Evolutionary conservation across 2,888 invertebrate species (phyloP), one percentile per base, ranked within the genome.

Genomic region (Euzophera pinguis): DNA sequence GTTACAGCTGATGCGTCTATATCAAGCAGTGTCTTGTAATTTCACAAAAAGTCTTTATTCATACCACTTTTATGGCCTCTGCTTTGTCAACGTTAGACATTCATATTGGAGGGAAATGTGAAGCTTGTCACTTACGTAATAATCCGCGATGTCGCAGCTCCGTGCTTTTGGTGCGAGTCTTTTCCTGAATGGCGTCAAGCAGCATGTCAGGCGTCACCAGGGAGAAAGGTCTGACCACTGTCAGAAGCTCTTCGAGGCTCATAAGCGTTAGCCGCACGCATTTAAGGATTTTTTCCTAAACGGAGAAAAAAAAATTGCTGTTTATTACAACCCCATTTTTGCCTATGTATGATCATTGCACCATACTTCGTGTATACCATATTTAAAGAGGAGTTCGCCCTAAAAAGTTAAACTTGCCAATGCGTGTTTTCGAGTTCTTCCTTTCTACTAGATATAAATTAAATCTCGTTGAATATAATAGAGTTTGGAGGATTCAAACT

Each of bases 181-280:
- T 94, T 70, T 96, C 94, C 65, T 96, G 95, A 58, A 99, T 98
- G 47, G 99, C 99, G 87, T 99, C 99, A 13, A 99, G 92, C 65
- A 99, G 93, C 74, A 94, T 93, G 80, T 99, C 98, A 0, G 99
- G 94, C 32, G 96, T 94, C 39, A 99, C 93, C 43, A 99, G 92
- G 34, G 94, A 92, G 41, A 97, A 95, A 0, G 97, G 96, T 37
- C 99, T 92, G 22, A 99, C 99, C 54, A 95, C 94, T 57, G 95
- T 95, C 63, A 99, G 90, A 59, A 99, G 90, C 77, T 98, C 98
- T 57, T 95, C 94, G 35, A 98, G 91, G 56, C 93, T 93, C 94
- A 99, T 97, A 54, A 99, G 91, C 2, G 97, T 96, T 61, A 99
- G 90, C 16, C 99, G 94, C 3, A 94, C 93, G 67, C 92, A 92